Evolutionary conservation across 2,888 invertebrate genomes (phyloP).

Genomic region (Argynnis bischoffii): DNA sequence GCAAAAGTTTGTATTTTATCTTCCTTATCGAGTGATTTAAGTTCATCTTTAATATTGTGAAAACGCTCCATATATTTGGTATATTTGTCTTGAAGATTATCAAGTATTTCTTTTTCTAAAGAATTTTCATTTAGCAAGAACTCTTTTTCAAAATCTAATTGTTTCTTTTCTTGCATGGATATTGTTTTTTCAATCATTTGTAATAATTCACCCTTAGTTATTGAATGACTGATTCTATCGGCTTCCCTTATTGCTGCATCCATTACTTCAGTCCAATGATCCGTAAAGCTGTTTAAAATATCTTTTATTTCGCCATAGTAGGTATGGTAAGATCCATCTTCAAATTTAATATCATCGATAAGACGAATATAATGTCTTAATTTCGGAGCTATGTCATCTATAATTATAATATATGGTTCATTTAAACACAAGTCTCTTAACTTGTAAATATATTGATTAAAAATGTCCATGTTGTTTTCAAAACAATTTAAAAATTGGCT

Average conservation of each 20-base stretch:
- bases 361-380: slow-evolving; percentile 50
- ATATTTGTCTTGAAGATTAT: slow-evolving; percentile 48
- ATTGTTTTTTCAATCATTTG: slow-evolving; percentile 51
- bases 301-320: slow-evolving; percentile 61
- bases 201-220: slow-evolving; percentile 48
- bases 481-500: not conserved
- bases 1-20: slow-evolving; percentile 51
- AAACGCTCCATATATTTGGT: slow-evolving; percentile 45
- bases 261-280: slow-evolving; percentile 51
- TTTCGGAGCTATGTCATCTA: slow-evolving; percentile 50
- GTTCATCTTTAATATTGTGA: slow-evolving; percentile 40
- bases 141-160: slow-evolving; percentile 49
- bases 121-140: slow-evolving; percentile 50
- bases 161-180: slow-evolving; percentile 46
- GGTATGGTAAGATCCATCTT: slow-evolving; percentile 51
- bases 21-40: slow-evolving; percentile 50
- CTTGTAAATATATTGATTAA: slow-evolving; percentile 55
- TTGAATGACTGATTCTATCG: slow-evolving; percentile 46
- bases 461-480: slow-evolving; percentile 46
- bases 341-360: slow-evolving; percentile 48
- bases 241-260: slow-evolving; percentile 51
- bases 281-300: slow-evolving; percentile 52
- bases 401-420: slow-evolving; percentile 49
- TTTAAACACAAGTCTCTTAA: slow-evolving; percentile 49
- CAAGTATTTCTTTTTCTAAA: slow-evolving; percentile 48